A percentile compares a stretch with the other conserved stretches of the same genome.
Evolutionary conservation across 1,140 invertebrate species (phyloP).

Genomic region (Bombus affinis): DNA sequence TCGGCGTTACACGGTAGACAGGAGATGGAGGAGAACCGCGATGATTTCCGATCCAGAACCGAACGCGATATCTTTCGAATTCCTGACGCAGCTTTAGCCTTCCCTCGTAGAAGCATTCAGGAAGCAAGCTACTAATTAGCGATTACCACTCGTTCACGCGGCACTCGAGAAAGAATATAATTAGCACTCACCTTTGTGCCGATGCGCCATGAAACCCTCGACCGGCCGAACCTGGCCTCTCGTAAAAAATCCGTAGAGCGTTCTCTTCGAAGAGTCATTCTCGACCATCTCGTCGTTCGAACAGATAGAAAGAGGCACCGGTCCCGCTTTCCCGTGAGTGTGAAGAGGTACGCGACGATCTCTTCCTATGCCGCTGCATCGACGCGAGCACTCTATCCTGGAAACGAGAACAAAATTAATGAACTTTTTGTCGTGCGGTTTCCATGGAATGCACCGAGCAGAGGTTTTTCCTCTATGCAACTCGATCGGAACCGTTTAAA

Average conservation of each 20-base stretch:
- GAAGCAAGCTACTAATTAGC: slow-evolving; percentile 72
- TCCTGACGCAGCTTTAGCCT: slow-evolving; percentile 11
- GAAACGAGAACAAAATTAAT: slow-evolving; percentile 48
- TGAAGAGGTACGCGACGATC: slow-evolving; percentile 24
- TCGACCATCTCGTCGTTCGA: slow-evolving; percentile 50
- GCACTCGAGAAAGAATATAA: slow-evolving; percentile 72
- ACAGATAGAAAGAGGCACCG: slow-evolving; percentile 37
- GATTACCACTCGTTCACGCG: slow-evolving; percentile 70
- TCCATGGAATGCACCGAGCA: not conserved
- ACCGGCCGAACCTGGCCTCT: slow-evolving; percentile 56
- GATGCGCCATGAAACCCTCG: slow-evolving; percentile 58
- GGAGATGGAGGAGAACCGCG: not conserved
- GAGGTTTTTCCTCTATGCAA: not conserved
- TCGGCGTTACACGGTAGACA: not conserved
- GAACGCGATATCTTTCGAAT: slow-evolving; percentile 17
- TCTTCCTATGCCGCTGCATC: slow-evolving; percentile 26
- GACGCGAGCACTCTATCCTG: slow-evolving; percentile 24
- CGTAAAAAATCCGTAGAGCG: slow-evolving; percentile 61
- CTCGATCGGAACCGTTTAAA: slow-evolving; percentile 43
- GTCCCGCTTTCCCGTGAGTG: slow-evolving; percentile 32
- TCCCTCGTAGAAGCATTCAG: slow-evolving; percentile 57
- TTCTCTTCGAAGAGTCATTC: slow-evolving; percentile 64
- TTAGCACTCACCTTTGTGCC: slow-evolving; percentile 73
- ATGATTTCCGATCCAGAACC: slow-evolving; percentile 1
- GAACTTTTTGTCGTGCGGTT: slow-evolving; percentile 27